Evolutionary conservation across 2,888 invertebrate genomes (phyloP), one percentile per base, ranked within the genome.

Genomic region (Esperia sulphurella): DNA sequence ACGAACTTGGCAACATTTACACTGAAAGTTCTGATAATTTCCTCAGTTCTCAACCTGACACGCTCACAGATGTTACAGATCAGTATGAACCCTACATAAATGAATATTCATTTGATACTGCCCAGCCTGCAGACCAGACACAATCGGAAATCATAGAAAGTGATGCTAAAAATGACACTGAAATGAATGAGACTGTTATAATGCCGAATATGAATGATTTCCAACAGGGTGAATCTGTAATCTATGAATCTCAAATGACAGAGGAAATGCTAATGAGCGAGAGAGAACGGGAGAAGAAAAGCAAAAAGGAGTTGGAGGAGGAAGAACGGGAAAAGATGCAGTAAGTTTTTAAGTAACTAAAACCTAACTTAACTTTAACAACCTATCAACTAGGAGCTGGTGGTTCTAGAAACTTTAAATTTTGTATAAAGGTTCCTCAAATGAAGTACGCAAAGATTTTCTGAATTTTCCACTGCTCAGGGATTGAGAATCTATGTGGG

Each of bases 251-350:
- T 64, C 79, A 79, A 51, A 84, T 75, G 51, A 72, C 79, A 28
- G 87, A 89, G 42, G 87, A 90, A 54, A 77, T 81, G 67, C 57
- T 83, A 10, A 79, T 88, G 71, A 88, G 77, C 75, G 89, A 91
- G 50, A 91, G 91, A 51, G 93, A 92, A 68, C 93, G 93, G 66
- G 95, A 94, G 67, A 91, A 91, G 46, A 94, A 93, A 79, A 94
- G 92, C 65, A 95, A 95, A 82, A 95, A 93, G 53, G 97, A 97
- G 79, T 74, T 97, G 8, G 97, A 98, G 78, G 97, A 98, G 75
- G 98, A 98, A 71, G 98, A 98, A 75, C 87, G 98, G 52, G 97
- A 98, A 74, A 97, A 96, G 80, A 98, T 98, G 98, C 97, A 97
- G 97, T 97, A 89, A 90, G 94, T 48, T 30, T n/a, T 42, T 28